These are phyloP conservation scores for Astropecten irregularis DNA, from an alignment of 53 echinoderm and acorn worm species.

Conservation along the genomic window DNA sequence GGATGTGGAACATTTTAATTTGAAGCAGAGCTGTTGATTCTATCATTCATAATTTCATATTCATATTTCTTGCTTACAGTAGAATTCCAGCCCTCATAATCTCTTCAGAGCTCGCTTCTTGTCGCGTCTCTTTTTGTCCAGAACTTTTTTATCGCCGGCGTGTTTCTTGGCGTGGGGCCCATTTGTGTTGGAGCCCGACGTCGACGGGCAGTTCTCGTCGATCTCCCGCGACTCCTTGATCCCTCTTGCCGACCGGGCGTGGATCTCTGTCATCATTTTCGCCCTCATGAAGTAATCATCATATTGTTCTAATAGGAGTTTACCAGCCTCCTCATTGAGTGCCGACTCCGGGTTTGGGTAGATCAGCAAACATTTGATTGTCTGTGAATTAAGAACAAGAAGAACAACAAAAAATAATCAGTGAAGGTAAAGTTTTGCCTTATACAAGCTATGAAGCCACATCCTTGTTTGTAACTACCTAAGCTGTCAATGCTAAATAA, in stretches of 20 bases:
- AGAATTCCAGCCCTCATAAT: too few relatives aligned
- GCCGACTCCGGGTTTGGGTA: constrained; percentile 99
- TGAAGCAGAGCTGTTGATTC: background rate
- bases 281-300: constrained; percentile 91
- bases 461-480: too few relatives aligned
- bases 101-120: constrained; percentile 94
- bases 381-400: constrained; percentile 59
- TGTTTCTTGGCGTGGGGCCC: constrained; percentile 92
- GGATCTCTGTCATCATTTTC: constrained; percentile 99
- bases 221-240: constrained; percentile 77
- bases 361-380: constrained; percentile 96
- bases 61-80: too few relatives aligned
- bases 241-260: constrained; percentile 74
- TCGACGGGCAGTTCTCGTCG: constrained; percentile 81
- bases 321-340: constrained; percentile 97
- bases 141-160: constrained; percentile 95
- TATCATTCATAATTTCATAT: too few relatives aligned
- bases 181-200: constrained; percentile 58
- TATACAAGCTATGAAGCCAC: too few relatives aligned
- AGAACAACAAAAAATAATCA: background rate
- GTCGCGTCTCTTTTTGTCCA: constrained; percentile 93
- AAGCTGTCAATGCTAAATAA: too few relatives aligned
- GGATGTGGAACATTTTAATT: too few relatives aligned
- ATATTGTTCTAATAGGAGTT: constrained; percentile 91
- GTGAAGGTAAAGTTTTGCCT: too few relatives aligned